A percentile compares a stretch with the other conserved stretches of the same genome.
phyloP scores from a whole-genome alignment of 2,888 invertebrate genomes.

The Synergus laeviventris region DNA sequence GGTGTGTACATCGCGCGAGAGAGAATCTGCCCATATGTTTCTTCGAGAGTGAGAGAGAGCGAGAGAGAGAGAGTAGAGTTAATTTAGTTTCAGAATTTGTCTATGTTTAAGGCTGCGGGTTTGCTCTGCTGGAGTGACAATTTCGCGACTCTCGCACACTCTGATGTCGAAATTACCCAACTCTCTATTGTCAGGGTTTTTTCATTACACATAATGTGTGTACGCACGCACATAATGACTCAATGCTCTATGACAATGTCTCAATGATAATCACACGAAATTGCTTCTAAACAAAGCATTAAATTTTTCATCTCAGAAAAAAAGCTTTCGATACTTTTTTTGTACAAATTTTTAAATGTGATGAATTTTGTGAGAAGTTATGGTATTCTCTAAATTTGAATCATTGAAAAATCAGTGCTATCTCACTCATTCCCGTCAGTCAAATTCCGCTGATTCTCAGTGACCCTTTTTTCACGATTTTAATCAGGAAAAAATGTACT shows the following conservation, averaged over 20 bases:
- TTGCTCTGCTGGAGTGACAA: slow-evolving; percentile 39
- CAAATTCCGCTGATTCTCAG: too few relatives aligned
- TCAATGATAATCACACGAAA: neutral
- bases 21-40: neutral
- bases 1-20: slow-evolving; percentile 10
- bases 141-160: slow-evolving; percentile 36
- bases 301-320: neutral
- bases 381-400: too few relatives aligned
- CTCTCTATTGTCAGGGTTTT: slow-evolving; percentile 38
- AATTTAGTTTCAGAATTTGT: slow-evolving; percentile 35
- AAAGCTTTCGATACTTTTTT: neutral
- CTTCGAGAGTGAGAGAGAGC: neutral
- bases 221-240: neutral
- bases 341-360: too few relatives aligned
- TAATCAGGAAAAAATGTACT: too few relatives aligned
- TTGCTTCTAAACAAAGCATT: neutral
- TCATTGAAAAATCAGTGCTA: too few relatives aligned
- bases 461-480: too few relatives aligned
- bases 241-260: slow-evolving; percentile 8
- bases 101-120: slow-evolving; percentile 37
- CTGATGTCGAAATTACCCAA: slow-evolving; percentile 24
- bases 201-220: slow-evolving; percentile 26
- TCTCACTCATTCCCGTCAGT: too few relatives aligned
- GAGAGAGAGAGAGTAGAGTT: slow-evolving; percentile 31
- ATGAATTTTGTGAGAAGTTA: too few relatives aligned